These are phyloP conservation scores for Eustalomyia histrio DNA, from an alignment of 2,888 invertebrate genomes.

Conservation along the genomic window DNA sequence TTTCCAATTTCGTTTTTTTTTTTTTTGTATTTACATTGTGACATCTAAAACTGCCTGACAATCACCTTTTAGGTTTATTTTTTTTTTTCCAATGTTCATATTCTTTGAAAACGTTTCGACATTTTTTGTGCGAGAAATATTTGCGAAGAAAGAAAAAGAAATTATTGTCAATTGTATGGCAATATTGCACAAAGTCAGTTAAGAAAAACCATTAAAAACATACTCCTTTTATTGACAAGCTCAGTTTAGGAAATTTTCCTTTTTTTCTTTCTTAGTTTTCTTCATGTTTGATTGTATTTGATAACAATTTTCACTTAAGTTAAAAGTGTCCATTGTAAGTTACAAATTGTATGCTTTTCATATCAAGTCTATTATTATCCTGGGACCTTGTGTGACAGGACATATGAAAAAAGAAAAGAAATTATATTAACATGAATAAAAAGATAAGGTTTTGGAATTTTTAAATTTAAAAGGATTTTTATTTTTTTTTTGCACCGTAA, in stretches of 20 bases:
- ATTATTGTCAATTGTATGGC: constrained; percentile 6
- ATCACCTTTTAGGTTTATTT: constrained; percentile 39
- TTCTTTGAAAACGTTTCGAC: neutral
- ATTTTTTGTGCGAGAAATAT: neutral
- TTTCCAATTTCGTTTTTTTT: neutral
- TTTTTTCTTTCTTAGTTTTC: neutral
- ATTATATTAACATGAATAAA: no score
- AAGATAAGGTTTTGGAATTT: no score
- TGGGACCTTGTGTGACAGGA: neutral
- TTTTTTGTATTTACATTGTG: constrained; percentile 27
- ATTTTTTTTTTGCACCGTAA: no score
- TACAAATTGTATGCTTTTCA: neutral
- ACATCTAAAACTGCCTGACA: constrained; percentile 59
- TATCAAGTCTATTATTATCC: constrained; percentile 6
- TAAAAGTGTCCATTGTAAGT: constrained; percentile 14
- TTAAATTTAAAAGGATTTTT: no score
- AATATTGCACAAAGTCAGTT: constrained; percentile 25
- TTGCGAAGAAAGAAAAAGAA: neutral
- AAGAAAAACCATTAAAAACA: constrained; percentile 21
- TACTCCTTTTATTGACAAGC: constrained; percentile 36
- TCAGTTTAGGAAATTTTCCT: constrained; percentile 1
- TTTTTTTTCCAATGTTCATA: neutral
- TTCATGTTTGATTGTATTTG: constrained; percentile 6
- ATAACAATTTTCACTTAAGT: constrained; percentile 25
- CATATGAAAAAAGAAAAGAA: neutral